These are phyloP conservation scores for Halictus rubicundus DNA, from an alignment of 1,140 invertebrate genomes.

Conservation along the genomic window DNA sequence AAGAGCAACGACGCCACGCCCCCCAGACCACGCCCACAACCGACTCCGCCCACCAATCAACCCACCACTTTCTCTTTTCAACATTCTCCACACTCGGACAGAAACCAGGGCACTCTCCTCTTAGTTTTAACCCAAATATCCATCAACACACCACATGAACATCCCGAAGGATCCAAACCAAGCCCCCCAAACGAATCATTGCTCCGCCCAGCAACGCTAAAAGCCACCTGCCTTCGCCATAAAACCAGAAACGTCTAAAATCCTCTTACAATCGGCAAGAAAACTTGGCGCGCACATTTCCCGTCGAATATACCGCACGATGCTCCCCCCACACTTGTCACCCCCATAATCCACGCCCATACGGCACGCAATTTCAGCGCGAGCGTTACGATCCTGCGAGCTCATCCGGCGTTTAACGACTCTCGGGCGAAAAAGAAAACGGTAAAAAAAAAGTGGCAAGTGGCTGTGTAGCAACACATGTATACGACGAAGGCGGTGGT, in stretches of 20 bases:
- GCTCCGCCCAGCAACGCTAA: not conserved
- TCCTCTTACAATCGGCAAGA: not conserved
- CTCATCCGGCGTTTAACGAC: not conserved
- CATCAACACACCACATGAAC: too few species aligned
- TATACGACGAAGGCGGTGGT: not conserved
- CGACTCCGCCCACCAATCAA: too few species aligned
- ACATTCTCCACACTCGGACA: too few species aligned
- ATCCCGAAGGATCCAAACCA: too few species aligned
- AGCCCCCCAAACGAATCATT: not conserved
- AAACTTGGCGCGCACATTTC: not conserved
- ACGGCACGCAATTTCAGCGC: not conserved
- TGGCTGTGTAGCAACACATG: too few species aligned
- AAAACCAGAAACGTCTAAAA: not conserved
- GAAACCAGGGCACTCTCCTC: too few species aligned
- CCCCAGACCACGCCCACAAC: too few species aligned
- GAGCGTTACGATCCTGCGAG: not conserved
- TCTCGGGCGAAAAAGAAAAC: not conserved
- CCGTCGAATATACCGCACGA: too few species aligned
- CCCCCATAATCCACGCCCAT: not conserved
- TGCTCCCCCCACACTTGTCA: not conserved
- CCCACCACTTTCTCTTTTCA: too few species aligned
- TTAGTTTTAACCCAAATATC: too few species aligned
- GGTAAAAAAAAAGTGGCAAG: not conserved
- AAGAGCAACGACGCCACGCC: too few species aligned
- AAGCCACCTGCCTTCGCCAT: not conserved